Percentiles rank a stretch among this genome's conserved stretches.
Evolutionary conservation across 2,797 vertebrate species (phyloP).

Genomic region (Macropus fuliginosus): DNA sequence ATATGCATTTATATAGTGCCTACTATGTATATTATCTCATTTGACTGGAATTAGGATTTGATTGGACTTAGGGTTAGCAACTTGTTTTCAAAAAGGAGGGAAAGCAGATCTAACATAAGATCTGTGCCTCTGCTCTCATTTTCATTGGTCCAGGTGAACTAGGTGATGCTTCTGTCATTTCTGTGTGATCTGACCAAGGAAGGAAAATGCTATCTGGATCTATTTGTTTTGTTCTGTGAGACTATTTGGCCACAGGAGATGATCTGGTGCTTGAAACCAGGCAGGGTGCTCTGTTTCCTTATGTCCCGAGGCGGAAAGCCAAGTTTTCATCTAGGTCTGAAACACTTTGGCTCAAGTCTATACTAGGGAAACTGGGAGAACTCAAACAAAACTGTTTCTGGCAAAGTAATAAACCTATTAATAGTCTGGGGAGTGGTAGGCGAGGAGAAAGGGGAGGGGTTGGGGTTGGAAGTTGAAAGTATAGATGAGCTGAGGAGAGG

Average conservation of each 20-base stretch:
- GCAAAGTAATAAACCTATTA: slow-evolving; percentile 76
- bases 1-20: not conserved
- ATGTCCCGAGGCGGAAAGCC: slow-evolving; percentile 41
- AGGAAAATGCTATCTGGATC: slow-evolving; percentile 54
- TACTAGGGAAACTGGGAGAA: slow-evolving; percentile 55
- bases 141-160: slow-evolving; percentile 36
- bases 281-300: slow-evolving; percentile 34
- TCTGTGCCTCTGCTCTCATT: not conserved
- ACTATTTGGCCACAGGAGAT: not conserved
- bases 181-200: slow-evolving; percentile 35
- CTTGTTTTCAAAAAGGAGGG: not conserved
- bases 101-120: not conserved
- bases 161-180: slow-evolving; percentile 62
- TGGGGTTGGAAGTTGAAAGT: slow-evolving; percentile 32
- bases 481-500: slow-evolving; percentile 58
- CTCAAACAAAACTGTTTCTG: slow-evolving; percentile 77
- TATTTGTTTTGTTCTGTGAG: slow-evolving; percentile 50
- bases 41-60: not conserved
- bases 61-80: not conserved
- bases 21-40: not conserved
- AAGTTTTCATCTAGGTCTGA: not conserved
- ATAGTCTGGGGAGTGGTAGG: slow-evolving; percentile 70
- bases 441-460: slow-evolving; percentile 37
- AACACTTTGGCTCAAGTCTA: slow-evolving; percentile 49
- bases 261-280: not conserved